phyloP scores from a whole-genome alignment of 2,888 invertebrate species.

The Cerastis rubricosa region DNA sequence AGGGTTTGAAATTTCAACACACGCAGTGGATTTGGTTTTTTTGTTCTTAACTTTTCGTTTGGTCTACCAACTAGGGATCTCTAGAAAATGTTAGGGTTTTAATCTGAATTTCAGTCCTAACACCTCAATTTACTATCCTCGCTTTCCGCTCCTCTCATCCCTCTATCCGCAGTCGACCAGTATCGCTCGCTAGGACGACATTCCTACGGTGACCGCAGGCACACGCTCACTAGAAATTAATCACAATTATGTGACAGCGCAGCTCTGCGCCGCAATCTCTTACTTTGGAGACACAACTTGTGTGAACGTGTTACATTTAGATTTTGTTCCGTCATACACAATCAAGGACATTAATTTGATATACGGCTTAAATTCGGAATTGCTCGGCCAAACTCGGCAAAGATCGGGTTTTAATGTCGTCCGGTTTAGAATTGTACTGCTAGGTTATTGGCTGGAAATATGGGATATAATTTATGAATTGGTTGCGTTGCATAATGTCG shows the following conservation, averaged over 20 bases:
- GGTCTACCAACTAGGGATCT: background rate
- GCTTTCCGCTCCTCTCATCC: constrained; percentile 70
- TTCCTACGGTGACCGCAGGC: constrained; percentile 87
- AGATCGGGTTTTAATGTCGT: constrained; percentile 36
- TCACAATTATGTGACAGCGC: constrained; percentile 89
- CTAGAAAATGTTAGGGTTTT: too few relatives aligned
- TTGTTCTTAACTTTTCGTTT: background rate
- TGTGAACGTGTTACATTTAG: constrained; percentile 68
- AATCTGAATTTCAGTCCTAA: background rate
- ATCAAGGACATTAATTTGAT: constrained; percentile 64
- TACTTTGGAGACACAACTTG: constrained; percentile 71
- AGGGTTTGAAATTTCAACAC: too few relatives aligned
- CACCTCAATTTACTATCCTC: background rate
- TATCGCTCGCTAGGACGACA: constrained; percentile 82
- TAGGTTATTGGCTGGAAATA: constrained; percentile 49
- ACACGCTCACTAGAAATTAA: constrained; percentile 88
- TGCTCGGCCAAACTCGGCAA: constrained; percentile 29
- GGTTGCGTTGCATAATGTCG: constrained; percentile 42
- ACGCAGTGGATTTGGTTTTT: background rate
- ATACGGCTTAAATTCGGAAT: constrained; percentile 61
- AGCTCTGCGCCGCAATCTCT: constrained; percentile 73
- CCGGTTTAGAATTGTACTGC: constrained; percentile 54
- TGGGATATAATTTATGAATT: constrained; percentile 59
- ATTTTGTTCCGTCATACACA: constrained; percentile 64
- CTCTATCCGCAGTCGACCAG: constrained; percentile 57